These are phyloP conservation scores for Takifugu rubripes DNA, from an alignment of 2,797 vertebrate genomes.

Conservation along the genomic window DNA sequence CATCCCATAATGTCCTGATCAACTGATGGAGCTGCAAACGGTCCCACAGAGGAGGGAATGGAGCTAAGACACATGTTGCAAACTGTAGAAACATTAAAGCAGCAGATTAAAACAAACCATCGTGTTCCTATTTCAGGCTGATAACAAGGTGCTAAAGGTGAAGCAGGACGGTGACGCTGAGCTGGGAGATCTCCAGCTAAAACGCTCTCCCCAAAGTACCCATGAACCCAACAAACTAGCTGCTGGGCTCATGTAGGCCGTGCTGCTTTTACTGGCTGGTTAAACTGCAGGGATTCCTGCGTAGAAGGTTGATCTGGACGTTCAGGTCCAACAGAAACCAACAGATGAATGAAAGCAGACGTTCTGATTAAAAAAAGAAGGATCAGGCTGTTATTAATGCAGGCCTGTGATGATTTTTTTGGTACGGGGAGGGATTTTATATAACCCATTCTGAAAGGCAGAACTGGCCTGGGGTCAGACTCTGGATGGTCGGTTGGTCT, in stretches of 20 bases:
- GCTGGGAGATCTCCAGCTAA: too few species aligned
- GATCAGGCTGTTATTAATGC: constrained; percentile 33
- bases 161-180: too few species aligned
- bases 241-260: constrained; percentile 17
- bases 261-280: constrained; percentile 27
- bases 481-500: not conserved
- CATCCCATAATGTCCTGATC: too few species aligned
- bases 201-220: too few species aligned
- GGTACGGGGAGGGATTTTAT: constrained; percentile 13
- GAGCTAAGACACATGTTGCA: too few species aligned
- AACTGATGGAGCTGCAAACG: too few species aligned
- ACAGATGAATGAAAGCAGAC: constrained; percentile 50
- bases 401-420: constrained; percentile 16
- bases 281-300: constrained; percentile 30
- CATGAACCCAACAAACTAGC: too few species aligned
- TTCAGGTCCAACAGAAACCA: constrained; percentile 42
- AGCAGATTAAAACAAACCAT: too few species aligned
- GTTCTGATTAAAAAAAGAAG: constrained; percentile 34
- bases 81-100: too few species aligned
- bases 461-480: not conserved
- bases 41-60: too few species aligned
- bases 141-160: too few species aligned
- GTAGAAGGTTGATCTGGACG: constrained; percentile 44
- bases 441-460: constrained; percentile 19
- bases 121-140: too few species aligned